Evolutionary conservation across 2,888 invertebrate species (phyloP).

Genomic region (Eurytoma californica): DNA sequence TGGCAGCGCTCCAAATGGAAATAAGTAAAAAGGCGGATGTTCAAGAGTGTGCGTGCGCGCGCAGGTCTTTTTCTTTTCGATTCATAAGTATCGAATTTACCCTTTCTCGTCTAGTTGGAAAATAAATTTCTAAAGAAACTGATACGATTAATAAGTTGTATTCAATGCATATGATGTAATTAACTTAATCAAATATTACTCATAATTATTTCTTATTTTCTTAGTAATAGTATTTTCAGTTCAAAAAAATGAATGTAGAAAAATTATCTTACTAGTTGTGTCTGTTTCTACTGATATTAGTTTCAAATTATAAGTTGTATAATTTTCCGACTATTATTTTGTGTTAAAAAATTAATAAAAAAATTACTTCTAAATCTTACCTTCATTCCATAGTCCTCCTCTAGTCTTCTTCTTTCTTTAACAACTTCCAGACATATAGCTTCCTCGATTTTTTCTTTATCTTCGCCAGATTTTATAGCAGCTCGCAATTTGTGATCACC

Average conservation of each 20-base stretch:
- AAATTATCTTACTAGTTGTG: no score
- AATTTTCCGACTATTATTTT: no score
- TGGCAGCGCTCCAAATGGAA: slow-evolving; percentile 72
- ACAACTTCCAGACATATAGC: slow-evolving; percentile 78
- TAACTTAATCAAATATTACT: no score
- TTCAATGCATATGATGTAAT: no score
- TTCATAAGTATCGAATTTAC: not conserved
- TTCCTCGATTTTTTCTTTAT: slow-evolving; percentile 81
- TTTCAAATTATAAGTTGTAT: no score
- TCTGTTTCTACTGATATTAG: no score
- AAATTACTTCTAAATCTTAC: slow-evolving; percentile 72
- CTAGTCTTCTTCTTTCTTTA: slow-evolving; percentile 81
- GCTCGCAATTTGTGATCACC: slow-evolving; percentile 80
- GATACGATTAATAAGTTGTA: not conserved
- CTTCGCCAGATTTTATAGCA: slow-evolving; percentile 80
- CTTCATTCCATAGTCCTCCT: slow-evolving; percentile 84
- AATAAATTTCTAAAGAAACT: not conserved
- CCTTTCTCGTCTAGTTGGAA: not conserved
- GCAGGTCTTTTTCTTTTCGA: not conserved
- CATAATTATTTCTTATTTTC: no score
- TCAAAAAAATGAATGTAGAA: no score
- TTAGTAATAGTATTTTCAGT: no score
- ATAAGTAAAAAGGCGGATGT: slow-evolving; percentile 70
- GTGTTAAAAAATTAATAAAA: not conserved
- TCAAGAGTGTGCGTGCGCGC: slow-evolving; percentile 46